These are phyloP conservation scores for Brachypteracias leptosomus DNA, from an alignment of 2,113 vertebrate species.

Conservation along the genomic window DNA sequence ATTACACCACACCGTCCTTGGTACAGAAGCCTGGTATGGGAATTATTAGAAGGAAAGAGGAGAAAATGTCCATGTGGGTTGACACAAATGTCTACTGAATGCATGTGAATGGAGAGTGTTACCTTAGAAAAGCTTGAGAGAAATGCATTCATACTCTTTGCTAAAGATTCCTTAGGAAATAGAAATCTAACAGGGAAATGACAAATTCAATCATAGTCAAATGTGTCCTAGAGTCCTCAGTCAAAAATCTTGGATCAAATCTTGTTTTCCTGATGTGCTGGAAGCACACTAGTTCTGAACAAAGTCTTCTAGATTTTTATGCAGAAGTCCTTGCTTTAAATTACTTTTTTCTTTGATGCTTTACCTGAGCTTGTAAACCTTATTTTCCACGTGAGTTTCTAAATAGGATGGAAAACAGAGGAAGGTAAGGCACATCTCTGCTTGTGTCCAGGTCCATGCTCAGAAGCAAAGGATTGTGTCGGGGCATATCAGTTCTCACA, in stretches of 20 bases:
- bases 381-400: not conserved
- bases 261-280: not conserved
- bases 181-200: not conserved
- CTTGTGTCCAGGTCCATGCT: rapidly evolving
- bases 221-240: not conserved
- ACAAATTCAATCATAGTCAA: not conserved
- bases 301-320: not conserved
- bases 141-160: not conserved
- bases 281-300: not conserved
- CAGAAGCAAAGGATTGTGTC: not conserved
- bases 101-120: not conserved
- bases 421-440: not conserved
- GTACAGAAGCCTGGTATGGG: not conserved
- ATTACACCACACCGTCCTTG: not conserved
- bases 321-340: not conserved
- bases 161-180: not conserved
- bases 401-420: not conserved
- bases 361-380: not conserved
- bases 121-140: not conserved
- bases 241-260: not conserved
- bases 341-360: not conserved
- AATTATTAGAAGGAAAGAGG: not conserved
- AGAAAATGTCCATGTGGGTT: not conserved
- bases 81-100: not conserved
- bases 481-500: not conserved